These are phyloP conservation scores for Anaspis maculata DNA, from an alignment of 2,888 invertebrate genomes.

Conservation along the genomic window DNA sequence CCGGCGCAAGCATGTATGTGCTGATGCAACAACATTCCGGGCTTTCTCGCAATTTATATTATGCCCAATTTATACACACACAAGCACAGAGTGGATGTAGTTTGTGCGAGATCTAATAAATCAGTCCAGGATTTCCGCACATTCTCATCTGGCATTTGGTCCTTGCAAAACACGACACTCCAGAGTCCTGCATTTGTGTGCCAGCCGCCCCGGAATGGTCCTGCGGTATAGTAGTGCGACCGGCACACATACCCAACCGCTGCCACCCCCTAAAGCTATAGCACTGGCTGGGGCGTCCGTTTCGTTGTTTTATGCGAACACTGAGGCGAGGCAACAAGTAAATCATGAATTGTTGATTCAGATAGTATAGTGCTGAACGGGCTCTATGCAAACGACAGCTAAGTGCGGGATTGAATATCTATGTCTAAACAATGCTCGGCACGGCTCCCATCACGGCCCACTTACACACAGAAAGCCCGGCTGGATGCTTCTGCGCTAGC, in stretches of 20 bases:
- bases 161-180: constrained; percentile 10
- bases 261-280: too few relatives aligned
- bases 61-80: too few relatives aligned
- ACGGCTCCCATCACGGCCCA: background rate
- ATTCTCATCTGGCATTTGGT: constrained; percentile 13
- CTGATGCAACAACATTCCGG: too few relatives aligned
- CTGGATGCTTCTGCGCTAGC: background rate
- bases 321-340: constrained; percentile 28
- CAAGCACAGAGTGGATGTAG: too few relatives aligned
- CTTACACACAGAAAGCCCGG: too few relatives aligned
- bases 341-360: constrained; percentile 30
- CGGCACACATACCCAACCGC: too few relatives aligned
- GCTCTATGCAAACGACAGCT: constrained; percentile 30
- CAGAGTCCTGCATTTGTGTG: constrained; percentile 5
- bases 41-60: too few relatives aligned
- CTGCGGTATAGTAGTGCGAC: too few relatives aligned
- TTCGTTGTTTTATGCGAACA: constrained; percentile 12
- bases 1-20: too few relatives aligned
- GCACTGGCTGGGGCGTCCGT: too few relatives aligned
- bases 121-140: constrained; percentile 15
- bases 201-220: background rate
- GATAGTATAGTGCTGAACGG: constrained; percentile 19
- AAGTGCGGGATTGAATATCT: constrained; percentile 31
- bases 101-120: constrained; percentile 8
- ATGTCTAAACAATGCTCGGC: constrained; percentile 28